phyloP scores from a whole-genome alignment of 2,113 vertebrate species.

The Eurypyga helias region DNA sequence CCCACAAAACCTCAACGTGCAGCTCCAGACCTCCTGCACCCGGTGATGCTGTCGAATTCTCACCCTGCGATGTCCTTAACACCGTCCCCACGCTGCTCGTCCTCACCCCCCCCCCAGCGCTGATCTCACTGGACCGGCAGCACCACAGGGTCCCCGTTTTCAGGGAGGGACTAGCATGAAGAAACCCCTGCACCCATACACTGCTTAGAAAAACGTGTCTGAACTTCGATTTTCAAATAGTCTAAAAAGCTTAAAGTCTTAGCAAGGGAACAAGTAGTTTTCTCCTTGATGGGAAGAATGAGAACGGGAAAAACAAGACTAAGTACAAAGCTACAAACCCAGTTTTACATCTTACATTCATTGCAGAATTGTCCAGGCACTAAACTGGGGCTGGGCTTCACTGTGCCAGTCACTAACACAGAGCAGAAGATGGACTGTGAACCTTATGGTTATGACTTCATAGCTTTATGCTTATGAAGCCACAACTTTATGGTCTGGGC shows the following conservation, averaged over 20 bases:
- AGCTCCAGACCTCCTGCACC: neutral
- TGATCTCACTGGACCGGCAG: neutral
- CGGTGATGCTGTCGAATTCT: fast-evolving
- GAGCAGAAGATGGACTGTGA: neutral
- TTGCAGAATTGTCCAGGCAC: neutral
- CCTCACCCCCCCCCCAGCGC: neutral
- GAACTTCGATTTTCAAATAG: neutral
- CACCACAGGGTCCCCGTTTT: neutral
- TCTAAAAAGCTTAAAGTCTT: neutral
- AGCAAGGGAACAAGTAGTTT: neutral
- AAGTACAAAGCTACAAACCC: neutral
- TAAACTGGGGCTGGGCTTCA: neutral
- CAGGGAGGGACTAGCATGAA: fast-evolving
- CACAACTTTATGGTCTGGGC: neutral
- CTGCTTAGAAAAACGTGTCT: too few relatives aligned
- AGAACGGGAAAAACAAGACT: neutral
- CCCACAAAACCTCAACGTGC: neutral
- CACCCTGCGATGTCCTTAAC: neutral
- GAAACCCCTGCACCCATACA: neutral
- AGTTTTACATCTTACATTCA: too few relatives aligned
- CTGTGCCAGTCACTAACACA: too few relatives aligned
- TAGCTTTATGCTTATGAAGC: too few relatives aligned
- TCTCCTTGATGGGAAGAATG: neutral
- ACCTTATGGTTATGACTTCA: neutral
- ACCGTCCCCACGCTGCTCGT: fast-evolving